Base-by-base conservation (phyloP, 2,113 vertebrate species). In the Diadophis punctatus region DNA sequence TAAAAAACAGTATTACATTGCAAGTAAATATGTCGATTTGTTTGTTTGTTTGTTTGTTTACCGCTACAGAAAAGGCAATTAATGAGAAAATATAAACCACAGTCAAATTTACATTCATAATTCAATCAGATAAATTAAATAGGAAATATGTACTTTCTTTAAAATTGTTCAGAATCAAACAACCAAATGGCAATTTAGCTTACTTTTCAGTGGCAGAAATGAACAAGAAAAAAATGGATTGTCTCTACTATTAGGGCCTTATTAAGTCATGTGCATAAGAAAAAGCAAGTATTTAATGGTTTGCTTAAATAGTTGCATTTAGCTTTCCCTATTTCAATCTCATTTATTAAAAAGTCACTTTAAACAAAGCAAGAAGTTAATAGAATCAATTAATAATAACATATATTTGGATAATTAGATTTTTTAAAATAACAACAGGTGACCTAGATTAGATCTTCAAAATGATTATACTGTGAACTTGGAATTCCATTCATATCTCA, bases 51-150 rank as follows among this genome's bases (percentile, higher is more conserved):
- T 94, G 48, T 93, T 34, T 94, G 80, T 85, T 89, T 90, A 30
- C 14, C 92, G 91, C 94, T 85, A 93, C 91, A 95, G 27, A 94
- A 96, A 93, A 91, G 93, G 85, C 60, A 91, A 55, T 63, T 95
- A 88, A 95, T 90, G 94, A 56, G 4, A 16, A 95, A 96, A 96
- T 92, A 87, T 95, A 93, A 94, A 96, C 95, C 94, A 56, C 89
- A 95, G 94, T 96, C 92, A 97, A 96, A 96, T 87, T 56, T 94
- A 88, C 60, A 94, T 97, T 97, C 74, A 11, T 94, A 93, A 90
- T 49, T 97, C 90, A 94, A 95, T 94, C 94, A 96, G 93, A 97
- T 97, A 97, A 97, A 96, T 93, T 56, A 97, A 97, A 97, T 96
- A 97, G 93, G 93, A 93, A 96, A 96, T 94, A 68, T 95, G 96